phyloP scores from a whole-genome alignment of 2,888 invertebrate species.

The Bembecia ichneumoniformis region DNA sequence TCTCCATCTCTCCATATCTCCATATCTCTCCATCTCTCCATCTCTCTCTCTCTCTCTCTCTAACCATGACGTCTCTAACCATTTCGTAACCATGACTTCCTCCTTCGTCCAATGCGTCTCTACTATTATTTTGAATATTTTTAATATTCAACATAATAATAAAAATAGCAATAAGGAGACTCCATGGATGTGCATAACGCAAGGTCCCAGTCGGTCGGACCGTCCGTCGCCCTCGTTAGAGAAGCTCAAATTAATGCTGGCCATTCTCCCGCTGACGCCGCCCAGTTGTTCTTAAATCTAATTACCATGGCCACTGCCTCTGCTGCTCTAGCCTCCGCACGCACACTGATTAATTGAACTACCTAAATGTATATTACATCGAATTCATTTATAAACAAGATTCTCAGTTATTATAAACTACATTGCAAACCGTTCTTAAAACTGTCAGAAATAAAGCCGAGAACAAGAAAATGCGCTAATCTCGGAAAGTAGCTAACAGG shows the following conservation, averaged over 20 bases:
- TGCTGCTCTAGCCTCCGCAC: slow-evolving; percentile 16
- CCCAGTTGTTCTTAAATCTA: slow-evolving; percentile 73
- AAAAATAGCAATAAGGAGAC: slow-evolving; percentile 10
- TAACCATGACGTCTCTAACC: too few relatives aligned
- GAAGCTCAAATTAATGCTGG: slow-evolving; percentile 70
- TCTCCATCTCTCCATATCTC: too few relatives aligned
- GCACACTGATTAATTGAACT: slow-evolving; percentile 24
- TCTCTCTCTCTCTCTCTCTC: too few relatives aligned
- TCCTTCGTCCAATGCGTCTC: too few relatives aligned
- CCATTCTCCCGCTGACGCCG: slow-evolving; percentile 67
- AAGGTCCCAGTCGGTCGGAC: slow-evolving; percentile 51
- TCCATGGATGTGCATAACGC: slow-evolving; percentile 21
- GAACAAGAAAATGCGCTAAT: too few relatives aligned
- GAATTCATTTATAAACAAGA: too few relatives aligned
- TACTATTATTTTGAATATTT: neutral
- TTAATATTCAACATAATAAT: slow-evolving; percentile 1
- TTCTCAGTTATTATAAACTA: too few relatives aligned
- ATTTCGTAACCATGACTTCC: too few relatives aligned
- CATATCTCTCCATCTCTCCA: too few relatives aligned
- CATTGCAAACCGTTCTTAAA: too few relatives aligned
- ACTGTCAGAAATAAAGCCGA: too few relatives aligned
- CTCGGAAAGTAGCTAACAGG: too few relatives aligned
- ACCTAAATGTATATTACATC: slow-evolving; percentile 7
- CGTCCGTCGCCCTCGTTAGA: slow-evolving; percentile 69
- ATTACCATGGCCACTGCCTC: slow-evolving; percentile 51